Conservation (phyloP, 2,113 vertebrate genomes). For the Xenopus laevis region DNA sequence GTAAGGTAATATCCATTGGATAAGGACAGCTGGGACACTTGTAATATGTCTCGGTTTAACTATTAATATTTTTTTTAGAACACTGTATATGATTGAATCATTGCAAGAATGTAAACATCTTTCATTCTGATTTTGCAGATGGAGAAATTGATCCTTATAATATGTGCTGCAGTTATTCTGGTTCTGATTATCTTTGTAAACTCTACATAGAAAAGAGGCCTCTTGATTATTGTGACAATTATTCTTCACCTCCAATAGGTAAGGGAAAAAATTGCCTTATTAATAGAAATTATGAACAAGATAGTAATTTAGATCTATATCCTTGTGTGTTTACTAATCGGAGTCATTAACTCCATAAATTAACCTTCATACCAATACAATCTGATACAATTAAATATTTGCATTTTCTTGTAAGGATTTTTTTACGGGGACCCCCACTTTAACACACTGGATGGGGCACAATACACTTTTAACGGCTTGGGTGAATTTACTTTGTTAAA, state of each 20-base stretch:
- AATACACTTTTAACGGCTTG: constrained; percentile 47
- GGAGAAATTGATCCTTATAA: constrained; percentile 27
- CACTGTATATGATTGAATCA: too few relatives aligned
- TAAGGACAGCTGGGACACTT: too few relatives aligned
- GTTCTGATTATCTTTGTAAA: constrained; percentile 11
- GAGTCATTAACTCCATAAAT: too few relatives aligned
- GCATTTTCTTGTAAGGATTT: constrained; percentile 22
- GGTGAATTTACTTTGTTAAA: constrained; percentile 39
- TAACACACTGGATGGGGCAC: constrained; percentile 33
- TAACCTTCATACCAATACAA: too few relatives aligned
- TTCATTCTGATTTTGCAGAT: neutral
- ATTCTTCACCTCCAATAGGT: constrained; percentile 21
- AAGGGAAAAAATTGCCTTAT: neutral
- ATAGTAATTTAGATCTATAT: too few relatives aligned
- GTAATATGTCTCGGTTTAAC: too few relatives aligned
- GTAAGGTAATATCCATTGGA: too few relatives aligned
- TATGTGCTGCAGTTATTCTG: constrained; percentile 12
- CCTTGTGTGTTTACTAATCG: neutral
- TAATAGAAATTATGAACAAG: too few relatives aligned
- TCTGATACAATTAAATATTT: neutral
- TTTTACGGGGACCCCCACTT: constrained; percentile 46
- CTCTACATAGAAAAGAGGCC: constrained; percentile 22
- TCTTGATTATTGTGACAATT: constrained; percentile 9
- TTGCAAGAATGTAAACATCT: too few relatives aligned
- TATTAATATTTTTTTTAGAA: too few relatives aligned